Percentiles rank a stretch among this genome's conserved stretches.
Conservation (phyloP, 2,888 invertebrate genomes). For the Exephanes ischioxanthus region DNA sequence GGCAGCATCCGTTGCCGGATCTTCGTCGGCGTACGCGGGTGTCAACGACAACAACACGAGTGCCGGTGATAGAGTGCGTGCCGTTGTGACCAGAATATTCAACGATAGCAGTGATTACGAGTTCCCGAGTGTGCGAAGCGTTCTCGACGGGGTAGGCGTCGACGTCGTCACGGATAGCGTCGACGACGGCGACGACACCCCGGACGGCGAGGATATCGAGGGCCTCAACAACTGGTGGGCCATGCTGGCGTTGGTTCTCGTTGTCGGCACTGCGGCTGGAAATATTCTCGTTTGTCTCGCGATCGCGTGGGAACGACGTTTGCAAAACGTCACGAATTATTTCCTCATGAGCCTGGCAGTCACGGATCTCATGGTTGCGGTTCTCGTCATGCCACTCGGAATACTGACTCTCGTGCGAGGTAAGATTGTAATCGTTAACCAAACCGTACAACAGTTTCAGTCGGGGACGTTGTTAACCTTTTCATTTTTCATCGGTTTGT, state of each 20-base stretch:
- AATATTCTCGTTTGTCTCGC: constrained; percentile 98
- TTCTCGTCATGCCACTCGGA: constrained; percentile 98
- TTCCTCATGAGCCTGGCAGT: constrained; percentile 98
- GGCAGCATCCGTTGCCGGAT: constrained; percentile 30
- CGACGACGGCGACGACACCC: constrained; percentile 21
- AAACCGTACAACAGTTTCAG: neutral
- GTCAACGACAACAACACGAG: constrained; percentile 33
- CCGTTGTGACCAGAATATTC: constrained; percentile 70
- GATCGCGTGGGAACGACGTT: constrained; percentile 94
- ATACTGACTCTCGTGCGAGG: constrained; percentile 93
- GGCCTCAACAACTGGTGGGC: constrained; percentile 92
- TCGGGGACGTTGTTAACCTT: neutral
- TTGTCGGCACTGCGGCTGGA: constrained; percentile 95
- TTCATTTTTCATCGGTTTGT: neutral
- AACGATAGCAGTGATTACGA: constrained; percentile 67
- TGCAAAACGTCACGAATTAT: constrained; percentile 99
- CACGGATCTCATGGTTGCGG: constrained; percentile 97
- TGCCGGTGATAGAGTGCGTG: constrained; percentile 67
- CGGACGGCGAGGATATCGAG: constrained; percentile 55
- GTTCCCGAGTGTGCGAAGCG: constrained; percentile 47
- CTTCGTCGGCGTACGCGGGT: constrained; percentile 29
- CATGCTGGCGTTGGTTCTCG: constrained; percentile 90
- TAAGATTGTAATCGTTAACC: constrained; percentile 85
- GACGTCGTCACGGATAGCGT: constrained; percentile 40
- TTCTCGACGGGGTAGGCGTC: constrained; percentile 24